Base-by-base conservation (phyloP, 2,888 invertebrate species). In the Palloptera scutellata region DNA sequence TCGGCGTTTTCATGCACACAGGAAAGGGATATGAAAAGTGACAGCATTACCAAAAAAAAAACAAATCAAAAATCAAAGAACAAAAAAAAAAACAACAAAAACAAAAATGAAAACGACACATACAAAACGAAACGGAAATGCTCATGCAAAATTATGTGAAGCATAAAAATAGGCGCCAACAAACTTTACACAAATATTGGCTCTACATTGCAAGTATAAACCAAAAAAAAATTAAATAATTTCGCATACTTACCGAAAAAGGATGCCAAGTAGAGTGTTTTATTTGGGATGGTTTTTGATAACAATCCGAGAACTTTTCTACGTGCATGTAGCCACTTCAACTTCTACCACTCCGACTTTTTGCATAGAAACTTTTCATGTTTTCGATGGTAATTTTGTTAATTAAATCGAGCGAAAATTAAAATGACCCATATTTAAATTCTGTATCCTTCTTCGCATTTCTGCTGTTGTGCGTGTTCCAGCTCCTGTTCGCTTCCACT, bases 331-430 rank as follows among this genome's bases (percentile, higher is more conserved):
- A 6, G 30, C 30, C 30, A 30, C 30, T 30, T 30, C 30, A 30
- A 30, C 30, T 30, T 30, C 30, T 30, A 30, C 30, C 30, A 30
- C 30, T 30, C 3, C 30, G 2, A 30, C 30, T 30, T 30, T 30
- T 5, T n/a, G 3, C 48, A 48, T 15, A 48, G 54, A 4, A 54
- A n/a, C 20, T 64, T 57, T n/a, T 63, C 55, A 59, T 51, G n/a
- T 66, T 61, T 74, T 72, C 65, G 71, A 73, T 69, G 73, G 74
- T 70, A 72, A 73, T 75, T 77, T 72, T 71, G 73, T 77, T 76
- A 74, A 77, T 72, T 76, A 75, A 78, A 77, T 78, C 75, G 77
- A 77, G 76, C 76, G 72, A 73, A 72, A 74, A 75, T 77, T 66
- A 59, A 78, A 75, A 78, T 75, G 72, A 71, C 69, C 73, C 74